These are phyloP conservation scores for Caenorhabditis imperialis DNA, from an alignment of 2,888 invertebrate genomes.

Conservation along the genomic window DNA sequence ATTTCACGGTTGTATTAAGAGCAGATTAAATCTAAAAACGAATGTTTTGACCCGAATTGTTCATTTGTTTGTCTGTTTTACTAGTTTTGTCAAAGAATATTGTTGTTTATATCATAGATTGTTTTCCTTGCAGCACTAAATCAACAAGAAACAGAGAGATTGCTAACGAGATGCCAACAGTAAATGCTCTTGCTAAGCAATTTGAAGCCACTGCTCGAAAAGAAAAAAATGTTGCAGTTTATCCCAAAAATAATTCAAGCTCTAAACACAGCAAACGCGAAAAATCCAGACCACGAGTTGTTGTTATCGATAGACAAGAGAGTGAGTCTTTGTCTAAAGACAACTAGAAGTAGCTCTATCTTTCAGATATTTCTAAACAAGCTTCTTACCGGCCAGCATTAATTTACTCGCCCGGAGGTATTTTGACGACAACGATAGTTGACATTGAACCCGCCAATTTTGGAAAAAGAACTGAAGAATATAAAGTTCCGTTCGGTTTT, in stretches of 20 bases:
- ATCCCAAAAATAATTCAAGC: constrained; percentile 15
- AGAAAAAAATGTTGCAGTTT: constrained; percentile 25
- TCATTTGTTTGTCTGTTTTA: constrained; percentile 1
- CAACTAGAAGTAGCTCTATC: not conserved
- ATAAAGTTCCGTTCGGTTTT: too few relatives aligned
- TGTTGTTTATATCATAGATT: constrained; percentile 1
- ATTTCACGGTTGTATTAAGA: not conserved
- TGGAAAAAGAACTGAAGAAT: constrained; percentile 40
- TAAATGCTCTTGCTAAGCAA: constrained; percentile 39
- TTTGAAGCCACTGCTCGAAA: constrained; percentile 31
- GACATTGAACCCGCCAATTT: constrained; percentile 64
- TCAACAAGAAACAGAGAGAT: constrained; percentile 25
- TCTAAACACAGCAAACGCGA: not conserved
- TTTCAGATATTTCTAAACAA: constrained; percentile 31
- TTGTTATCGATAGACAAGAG: constrained; percentile 35
- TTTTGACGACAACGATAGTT: constrained; percentile 65
- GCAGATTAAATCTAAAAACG: constrained; percentile 35
- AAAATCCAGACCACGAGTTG: constrained; percentile 20
- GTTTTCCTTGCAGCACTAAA: constrained; percentile 13
- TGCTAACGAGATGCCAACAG: constrained; percentile 49
- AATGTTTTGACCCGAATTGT: constrained; percentile 21
- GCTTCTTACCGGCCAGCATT: not conserved
- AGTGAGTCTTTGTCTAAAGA: constrained; percentile 14
- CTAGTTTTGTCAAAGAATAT: not conserved
- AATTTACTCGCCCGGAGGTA: constrained; percentile 55